Evolutionary conservation across 2,888 invertebrate species (phyloP), one percentile per base, ranked within the genome.

Genomic region (Cheilosia impressa): DNA sequence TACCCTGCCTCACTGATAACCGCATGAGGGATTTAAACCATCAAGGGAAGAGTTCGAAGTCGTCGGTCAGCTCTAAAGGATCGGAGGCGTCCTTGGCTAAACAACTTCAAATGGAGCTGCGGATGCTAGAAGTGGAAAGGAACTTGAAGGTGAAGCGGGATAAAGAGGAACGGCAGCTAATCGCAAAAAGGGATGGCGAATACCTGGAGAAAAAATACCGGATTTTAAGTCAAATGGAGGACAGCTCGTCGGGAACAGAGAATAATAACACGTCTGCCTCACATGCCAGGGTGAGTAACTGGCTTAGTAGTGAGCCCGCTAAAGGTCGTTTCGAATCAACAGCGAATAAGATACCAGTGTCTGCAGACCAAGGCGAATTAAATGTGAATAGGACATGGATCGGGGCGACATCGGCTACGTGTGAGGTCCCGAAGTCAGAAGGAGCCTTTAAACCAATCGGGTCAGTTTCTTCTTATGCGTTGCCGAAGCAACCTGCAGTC

Each of bases 211-310:
- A 34, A 34, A 43, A 43, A 15, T 43, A 43, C 7, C 24, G 45
- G 4, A 60, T 60, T 0, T 43, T 60, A 15, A 60, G 43, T 43
- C 45, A 60, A 9, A 19, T 62, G n/a, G 24, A 62, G 7, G 45
- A 22, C 7, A 22, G 22, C 22, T 38, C 10, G 6, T 43, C 60
- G 19, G 41, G 5, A 15, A 60, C 34, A 2, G 55, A 55, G 7
- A 22, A 60, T 0, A 19, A 43, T 43, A 27, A 71, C 5, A 17
- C 17, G 5, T 47, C 47, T 19, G 6, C n/a, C 7, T 17, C 47
- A 7, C 17, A 47, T 19, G 9, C 7, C 2, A 47, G 47, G 47
- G 43, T 43, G n/a, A 43, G 15, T 1, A 43, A 43, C 7, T 43
- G 43, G 43, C 38, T 27, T 4, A 9, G 31, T 31, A 31, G 31